These are phyloP conservation scores for Aromia moschata DNA, from an alignment of 2,888 invertebrate species.

Conservation along the genomic window DNA sequence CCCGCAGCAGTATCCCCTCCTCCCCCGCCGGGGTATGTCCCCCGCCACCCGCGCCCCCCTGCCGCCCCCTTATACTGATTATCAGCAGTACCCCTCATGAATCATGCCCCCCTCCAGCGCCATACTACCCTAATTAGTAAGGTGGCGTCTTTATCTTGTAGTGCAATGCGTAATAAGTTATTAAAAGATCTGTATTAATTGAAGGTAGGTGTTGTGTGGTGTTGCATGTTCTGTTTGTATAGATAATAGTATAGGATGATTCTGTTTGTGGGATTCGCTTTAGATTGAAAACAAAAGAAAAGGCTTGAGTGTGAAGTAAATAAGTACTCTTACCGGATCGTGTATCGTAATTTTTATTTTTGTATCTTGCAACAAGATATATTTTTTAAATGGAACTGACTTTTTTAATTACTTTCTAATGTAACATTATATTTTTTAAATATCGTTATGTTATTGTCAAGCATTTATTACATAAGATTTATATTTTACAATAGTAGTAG, in stretches of 20 bases:
- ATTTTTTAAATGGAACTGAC: conserved; percentile 45
- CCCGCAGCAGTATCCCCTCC: conserved; percentile 53
- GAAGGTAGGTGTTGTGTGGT: conserved; percentile 31
- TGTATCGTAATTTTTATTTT: conserved; percentile 32
- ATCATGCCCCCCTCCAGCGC: conserved; percentile 39
- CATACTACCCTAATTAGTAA: conserved; percentile 51
- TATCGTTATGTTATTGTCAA: conserved; percentile 25
- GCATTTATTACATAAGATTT: conserved; percentile 46
- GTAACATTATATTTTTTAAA: conserved; percentile 37
- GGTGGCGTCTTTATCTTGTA: conserved; percentile 30
- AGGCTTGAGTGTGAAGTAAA: conserved; percentile 35
- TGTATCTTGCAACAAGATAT: conserved; percentile 52
- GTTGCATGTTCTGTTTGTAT: conserved; percentile 41
- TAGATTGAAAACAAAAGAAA: conserved; percentile 28
- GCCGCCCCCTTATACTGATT: conserved; percentile 53
- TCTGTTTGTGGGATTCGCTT: conserved; percentile 35
- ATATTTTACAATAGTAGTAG: conserved; percentile 24
- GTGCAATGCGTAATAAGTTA: conserved; percentile 41
- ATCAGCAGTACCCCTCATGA: conserved; percentile 54
- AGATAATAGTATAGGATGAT: conserved; percentile 31
- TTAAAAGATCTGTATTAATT: conserved; percentile 37
- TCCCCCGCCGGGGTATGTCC: conserved; percentile 51
- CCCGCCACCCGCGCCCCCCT: conserved; percentile 54
- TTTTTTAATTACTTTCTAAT: conserved; percentile 44
- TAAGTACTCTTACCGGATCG: conserved; percentile 33